Evolutionary conservation across 2,113 vertebrate species (phyloP).

Genomic region (Aldabrachelys gigantea): DNA sequence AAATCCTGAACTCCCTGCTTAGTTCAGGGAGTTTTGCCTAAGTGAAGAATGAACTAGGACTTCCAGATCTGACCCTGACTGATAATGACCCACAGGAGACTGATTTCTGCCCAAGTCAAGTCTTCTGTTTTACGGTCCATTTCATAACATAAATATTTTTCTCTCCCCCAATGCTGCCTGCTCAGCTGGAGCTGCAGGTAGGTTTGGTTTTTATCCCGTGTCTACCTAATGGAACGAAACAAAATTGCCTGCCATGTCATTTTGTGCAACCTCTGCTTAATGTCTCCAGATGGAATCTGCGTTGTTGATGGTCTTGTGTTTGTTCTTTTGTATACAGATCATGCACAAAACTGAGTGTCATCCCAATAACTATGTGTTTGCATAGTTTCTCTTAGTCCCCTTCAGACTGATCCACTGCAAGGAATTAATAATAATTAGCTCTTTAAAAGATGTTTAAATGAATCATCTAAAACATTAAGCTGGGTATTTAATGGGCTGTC

Average conservation of each 20-base stretch:
- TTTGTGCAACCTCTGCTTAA: conserved; percentile 51
- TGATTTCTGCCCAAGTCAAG: conserved; percentile 58
- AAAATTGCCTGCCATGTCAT: conserved; percentile 52
- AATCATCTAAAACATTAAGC: not conserved
- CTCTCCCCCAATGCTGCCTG: conserved; percentile 83
- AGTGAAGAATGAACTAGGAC: not conserved
- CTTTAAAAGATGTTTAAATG: not conserved
- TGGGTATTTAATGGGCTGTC: not conserved
- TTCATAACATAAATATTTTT: conserved; percentile 81
- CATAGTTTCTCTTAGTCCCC: not conserved
- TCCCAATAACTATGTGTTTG: not conserved
- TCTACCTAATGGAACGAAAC: conserved; percentile 53
- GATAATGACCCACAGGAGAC: conserved; percentile 32
- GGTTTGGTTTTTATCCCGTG: conserved; percentile 76
- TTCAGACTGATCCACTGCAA: not conserved
- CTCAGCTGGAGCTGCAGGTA: conserved; percentile 96
- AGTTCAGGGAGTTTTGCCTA: not conserved
- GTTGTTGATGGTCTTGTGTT: not conserved
- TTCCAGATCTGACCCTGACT: conserved; percentile 24
- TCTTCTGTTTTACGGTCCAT: conserved; percentile 68
- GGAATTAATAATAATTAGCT: not conserved
- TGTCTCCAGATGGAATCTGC: conserved; percentile 11
- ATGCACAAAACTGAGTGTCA: not conserved
- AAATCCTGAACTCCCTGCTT: not conserved
- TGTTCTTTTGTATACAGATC: not conserved